phyloP scores from a whole-genome alignment of 2,888 invertebrate genomes.

The Anticlea derivata region DNA sequence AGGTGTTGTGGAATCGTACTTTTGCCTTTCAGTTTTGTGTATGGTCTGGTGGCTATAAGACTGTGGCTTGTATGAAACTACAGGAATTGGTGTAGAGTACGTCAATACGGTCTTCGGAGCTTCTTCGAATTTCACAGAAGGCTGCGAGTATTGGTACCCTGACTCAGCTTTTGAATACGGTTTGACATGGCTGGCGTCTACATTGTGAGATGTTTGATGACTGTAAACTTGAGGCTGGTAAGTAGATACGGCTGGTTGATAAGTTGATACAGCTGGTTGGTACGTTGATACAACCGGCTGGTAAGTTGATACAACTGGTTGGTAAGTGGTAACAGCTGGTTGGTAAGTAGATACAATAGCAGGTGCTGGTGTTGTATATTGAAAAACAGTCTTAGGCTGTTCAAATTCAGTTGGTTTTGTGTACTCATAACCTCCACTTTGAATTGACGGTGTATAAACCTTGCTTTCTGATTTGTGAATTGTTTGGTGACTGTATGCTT shows the following conservation, averaged over 20 bases:
- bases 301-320: conserved; percentile 12
- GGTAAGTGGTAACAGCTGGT: conserved; percentile 12
- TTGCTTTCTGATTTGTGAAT: conserved; percentile 58
- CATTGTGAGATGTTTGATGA: conserved; percentile 45
- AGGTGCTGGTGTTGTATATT: conserved; percentile 53
- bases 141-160: conserved; percentile 60
- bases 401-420: conserved; percentile 45
- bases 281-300: conserved; percentile 14
- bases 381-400: conserved; percentile 43
- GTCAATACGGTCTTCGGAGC: conserved; percentile 52
- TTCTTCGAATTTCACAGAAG: conserved; percentile 56
- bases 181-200: conserved; percentile 56
- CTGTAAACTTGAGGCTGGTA: conserved; percentile 25
- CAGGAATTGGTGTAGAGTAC: conserved; percentile 55
- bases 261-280: conserved; percentile 12
- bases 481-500: conserved; percentile 62
- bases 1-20: conserved; percentile 55
- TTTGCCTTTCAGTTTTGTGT: conserved; percentile 61
- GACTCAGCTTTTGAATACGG: conserved; percentile 48
- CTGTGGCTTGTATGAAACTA: conserved; percentile 60
- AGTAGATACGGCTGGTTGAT: conserved; percentile 16
- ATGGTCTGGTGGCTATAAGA: conserved; percentile 66
- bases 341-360: conserved; percentile 22
- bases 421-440: conserved; percentile 46
- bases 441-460: conserved; percentile 48